Conservation (phyloP, 2,113 vertebrate genomes). For the Catharus bicknelli region DNA sequence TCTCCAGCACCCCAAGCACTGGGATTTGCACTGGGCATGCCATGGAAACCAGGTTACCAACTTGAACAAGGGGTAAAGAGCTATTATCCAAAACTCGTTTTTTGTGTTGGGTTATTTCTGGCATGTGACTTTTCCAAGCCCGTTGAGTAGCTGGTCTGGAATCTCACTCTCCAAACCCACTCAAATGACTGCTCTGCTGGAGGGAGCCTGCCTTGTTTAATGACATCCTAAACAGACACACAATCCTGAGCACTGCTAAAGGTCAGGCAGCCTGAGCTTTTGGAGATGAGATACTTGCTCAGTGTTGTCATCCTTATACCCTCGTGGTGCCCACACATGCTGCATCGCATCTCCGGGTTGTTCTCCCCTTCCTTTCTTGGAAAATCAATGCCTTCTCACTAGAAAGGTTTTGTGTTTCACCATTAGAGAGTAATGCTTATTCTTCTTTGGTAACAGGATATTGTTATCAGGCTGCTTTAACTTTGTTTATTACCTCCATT, state of each 20-base stretch:
- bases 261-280: slow-evolving; percentile 11
- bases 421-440: neutral
- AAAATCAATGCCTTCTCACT: neutral
- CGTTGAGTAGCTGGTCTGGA: neutral
- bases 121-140: neutral
- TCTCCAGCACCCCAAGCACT: neutral
- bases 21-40: neutral
- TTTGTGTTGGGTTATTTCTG: neutral
- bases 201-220: slow-evolving; percentile 30
- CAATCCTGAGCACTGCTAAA: neutral
- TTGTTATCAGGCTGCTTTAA: neutral
- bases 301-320: slow-evolving; percentile 11
- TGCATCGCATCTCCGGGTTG: neutral
- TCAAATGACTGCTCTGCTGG: neutral
- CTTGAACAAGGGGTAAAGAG: accelerated
- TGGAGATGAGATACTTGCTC: slow-evolving; percentile 1
- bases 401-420: neutral
- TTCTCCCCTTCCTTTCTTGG: slow-evolving; percentile 41
- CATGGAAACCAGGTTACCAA: neutral
- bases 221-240: slow-evolving; percentile 45
- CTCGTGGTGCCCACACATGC: neutral
- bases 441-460: neutral
- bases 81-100: neutral
- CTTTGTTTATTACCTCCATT: slow-evolving; percentile 31
- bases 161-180: neutral